Conservation (phyloP, 1,140 invertebrate genomes). For the Eupristina koningsbergeri region DNA sequence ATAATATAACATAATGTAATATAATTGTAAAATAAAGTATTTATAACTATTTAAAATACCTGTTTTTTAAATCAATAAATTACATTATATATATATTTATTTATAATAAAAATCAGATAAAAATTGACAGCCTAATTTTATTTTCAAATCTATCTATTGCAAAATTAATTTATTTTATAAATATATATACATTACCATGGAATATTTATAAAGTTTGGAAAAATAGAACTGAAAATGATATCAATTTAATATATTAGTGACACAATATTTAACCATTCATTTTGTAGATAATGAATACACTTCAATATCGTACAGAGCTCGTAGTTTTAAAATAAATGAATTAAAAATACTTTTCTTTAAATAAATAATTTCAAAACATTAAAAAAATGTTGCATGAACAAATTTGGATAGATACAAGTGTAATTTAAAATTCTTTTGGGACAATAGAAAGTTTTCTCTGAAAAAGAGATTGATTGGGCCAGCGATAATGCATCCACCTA, state of each 20-base stretch:
- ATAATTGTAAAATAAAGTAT: background rate
- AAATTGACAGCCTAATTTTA: background rate
- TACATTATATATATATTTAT: background rate
- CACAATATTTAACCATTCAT: background rate
- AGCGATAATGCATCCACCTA: background rate
- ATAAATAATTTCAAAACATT: no score
- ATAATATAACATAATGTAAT: no score
- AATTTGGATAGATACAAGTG: background rate
- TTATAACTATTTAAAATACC: background rate
- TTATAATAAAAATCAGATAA: background rate
- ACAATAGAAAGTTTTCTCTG: conserved; percentile 1
- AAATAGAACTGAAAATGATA: background rate
- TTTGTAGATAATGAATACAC: background rate
- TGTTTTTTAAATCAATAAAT: background rate
- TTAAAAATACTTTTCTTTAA: no score
- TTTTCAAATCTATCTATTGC: background rate
- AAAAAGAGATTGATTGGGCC: background rate
- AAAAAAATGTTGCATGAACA: background rate
- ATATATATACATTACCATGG: background rate
- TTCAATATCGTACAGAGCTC: background rate
- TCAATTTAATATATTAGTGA: background rate
- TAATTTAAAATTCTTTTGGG: background rate
- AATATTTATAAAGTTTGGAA: background rate
- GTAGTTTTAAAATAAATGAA: no score
- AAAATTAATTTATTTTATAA: background rate